Percentiles rank a stretch among this genome's conserved stretches.
Conservation (phyloP, 2,888 invertebrate genomes). For the Tanypteryx hageni region DNA sequence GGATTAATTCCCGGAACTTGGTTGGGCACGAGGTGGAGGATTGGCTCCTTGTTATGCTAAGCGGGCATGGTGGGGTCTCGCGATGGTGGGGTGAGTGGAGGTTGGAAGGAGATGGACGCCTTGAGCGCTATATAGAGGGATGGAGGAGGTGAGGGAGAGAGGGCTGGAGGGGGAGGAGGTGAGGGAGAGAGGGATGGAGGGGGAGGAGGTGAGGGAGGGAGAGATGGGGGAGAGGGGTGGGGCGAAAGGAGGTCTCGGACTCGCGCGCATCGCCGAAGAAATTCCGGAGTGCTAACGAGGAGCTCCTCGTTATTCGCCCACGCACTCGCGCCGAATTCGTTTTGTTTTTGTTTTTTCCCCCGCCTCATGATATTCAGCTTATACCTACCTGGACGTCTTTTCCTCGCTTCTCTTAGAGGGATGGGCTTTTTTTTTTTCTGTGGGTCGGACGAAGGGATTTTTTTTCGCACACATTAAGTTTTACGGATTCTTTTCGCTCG, state of each 20-base stretch:
- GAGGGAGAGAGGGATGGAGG: neutral
- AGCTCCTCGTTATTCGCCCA: neutral
- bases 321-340: neutral
- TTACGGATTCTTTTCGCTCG: no score
- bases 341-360: no score
- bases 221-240: neutral
- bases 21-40: slow-evolving; percentile 12
- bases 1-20: slow-evolving; percentile 35
- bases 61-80: neutral
- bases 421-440: neutral
- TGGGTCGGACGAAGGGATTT: no score
- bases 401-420: neutral
- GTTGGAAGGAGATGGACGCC: neutral
- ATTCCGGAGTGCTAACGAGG: slow-evolving; percentile 49
- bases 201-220: neutral
- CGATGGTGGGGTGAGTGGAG: neutral
- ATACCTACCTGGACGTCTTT: neutral
- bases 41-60: slow-evolving; percentile 38
- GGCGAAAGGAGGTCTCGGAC: neutral
- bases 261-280: slow-evolving; percentile 18
- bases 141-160: neutral
- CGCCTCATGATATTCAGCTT: neutral
- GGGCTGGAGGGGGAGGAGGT: neutral
- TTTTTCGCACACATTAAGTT: no score
- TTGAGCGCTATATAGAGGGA: neutral